A percentile compares a stretch with the other conserved stretches of the same genome.
phyloP scores from a whole-genome alignment of 2,888 invertebrate genomes.

The Platynereis dumerilii region DNA sequence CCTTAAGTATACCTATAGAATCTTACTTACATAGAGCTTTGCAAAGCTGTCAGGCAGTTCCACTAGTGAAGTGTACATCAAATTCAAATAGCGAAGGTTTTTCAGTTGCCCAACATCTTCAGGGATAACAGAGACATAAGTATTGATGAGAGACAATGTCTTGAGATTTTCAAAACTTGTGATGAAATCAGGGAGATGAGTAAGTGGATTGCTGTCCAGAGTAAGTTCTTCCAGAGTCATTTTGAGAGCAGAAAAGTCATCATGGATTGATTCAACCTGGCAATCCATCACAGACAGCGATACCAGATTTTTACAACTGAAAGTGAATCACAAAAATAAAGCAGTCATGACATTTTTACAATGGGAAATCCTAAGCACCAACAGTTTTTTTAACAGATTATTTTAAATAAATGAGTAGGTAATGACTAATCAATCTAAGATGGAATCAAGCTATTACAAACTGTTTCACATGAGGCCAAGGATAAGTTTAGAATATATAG shows the following conservation, averaged over 20 bases:
- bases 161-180: background rate
- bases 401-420: too few species aligned
- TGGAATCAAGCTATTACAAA: too few species aligned
- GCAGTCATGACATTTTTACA: too few species aligned
- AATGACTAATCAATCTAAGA: too few species aligned
- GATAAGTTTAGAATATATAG: too few species aligned
- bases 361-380: too few species aligned
- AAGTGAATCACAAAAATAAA: too few species aligned
- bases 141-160: background rate
- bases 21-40: background rate
- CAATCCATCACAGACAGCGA: too few species aligned
- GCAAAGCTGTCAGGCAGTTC: background rate
- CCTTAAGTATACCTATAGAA: too few species aligned
- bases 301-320: too few species aligned
- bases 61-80: background rate
- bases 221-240: background rate
- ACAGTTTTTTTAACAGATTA: too few species aligned
- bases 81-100: background rate
- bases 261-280: background rate
- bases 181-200: background rate
- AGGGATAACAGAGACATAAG: background rate
- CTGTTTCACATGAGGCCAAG: too few species aligned
- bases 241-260: background rate
- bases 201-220: slow-evolving; percentile 1
- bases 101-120: slow-evolving; percentile 1